Conservation (phyloP, 2,888 invertebrate species). For the Hydroisotoma schaefferi region DNA sequence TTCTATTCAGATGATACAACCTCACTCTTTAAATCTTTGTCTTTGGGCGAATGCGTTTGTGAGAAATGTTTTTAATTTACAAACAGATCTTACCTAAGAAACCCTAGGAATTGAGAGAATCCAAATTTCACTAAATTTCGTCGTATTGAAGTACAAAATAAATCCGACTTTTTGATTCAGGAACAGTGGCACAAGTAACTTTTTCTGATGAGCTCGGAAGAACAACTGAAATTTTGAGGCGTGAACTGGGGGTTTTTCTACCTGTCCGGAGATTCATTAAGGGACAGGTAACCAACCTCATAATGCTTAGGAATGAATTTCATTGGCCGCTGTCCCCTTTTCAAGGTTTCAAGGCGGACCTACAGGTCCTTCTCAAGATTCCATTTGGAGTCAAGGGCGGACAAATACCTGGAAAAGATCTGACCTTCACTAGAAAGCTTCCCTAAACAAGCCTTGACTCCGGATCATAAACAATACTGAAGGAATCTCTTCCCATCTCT, state of each 20-base stretch:
- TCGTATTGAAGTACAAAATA: no score
- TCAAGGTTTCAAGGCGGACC: slow-evolving; percentile 35
- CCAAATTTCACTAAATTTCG: no score
- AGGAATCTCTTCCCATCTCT: no score
- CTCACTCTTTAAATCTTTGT: no score
- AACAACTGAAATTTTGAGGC: slow-evolving; percentile 32
- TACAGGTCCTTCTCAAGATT: slow-evolving; percentile 15
- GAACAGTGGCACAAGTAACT: no score
- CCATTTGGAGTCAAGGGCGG: slow-evolving; percentile 42
- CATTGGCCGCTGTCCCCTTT: slow-evolving; percentile 18
- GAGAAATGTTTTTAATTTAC: no score
- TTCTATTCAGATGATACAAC: no score
- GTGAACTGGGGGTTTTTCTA: slow-evolving; percentile 45
- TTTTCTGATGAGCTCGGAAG: not conserved
- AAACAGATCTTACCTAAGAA: no score
- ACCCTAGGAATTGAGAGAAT: no score
- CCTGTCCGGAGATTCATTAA: slow-evolving; percentile 24
- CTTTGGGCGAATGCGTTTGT: no score
- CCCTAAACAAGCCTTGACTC: slow-evolving; percentile 15
- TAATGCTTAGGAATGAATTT: not conserved
- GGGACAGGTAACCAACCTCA: slow-evolving; percentile 3
- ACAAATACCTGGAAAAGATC: slow-evolving; percentile 7
- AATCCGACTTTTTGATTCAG: no score
- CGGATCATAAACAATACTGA: no score
- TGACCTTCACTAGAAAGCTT: slow-evolving; percentile 16